A percentile compares a stretch with the other conserved stretches of the same genome.
These are phyloP conservation scores for Eristalis intricaria DNA, from an alignment of 2,888 invertebrate species.

Conservation along the genomic window DNA sequence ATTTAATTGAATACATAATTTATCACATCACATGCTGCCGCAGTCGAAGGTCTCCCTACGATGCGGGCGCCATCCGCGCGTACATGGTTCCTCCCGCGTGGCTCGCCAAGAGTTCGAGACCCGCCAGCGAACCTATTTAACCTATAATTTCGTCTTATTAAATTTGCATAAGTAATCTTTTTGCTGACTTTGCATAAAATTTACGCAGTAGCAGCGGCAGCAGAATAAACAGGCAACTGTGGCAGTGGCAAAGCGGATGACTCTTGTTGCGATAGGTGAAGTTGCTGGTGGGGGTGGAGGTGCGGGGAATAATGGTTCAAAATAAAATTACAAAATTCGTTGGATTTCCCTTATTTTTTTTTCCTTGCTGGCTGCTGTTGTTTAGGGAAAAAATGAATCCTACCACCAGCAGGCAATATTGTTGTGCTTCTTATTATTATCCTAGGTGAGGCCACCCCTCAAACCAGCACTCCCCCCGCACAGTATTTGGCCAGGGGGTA, in stretches of 20 bases:
- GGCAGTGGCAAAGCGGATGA: background rate
- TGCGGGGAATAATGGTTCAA: slow-evolving; percentile 50
- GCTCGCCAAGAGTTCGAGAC: background rate
- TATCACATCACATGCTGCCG: slow-evolving; percentile 57
- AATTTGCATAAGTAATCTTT: slow-evolving; percentile 72
- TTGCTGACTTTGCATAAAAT: slow-evolving; percentile 70
- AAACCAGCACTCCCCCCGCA: slow-evolving; percentile 4
- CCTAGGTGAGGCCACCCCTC: slow-evolving; percentile 40
- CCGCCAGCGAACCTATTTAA: slow-evolving; percentile 65
- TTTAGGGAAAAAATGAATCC: slow-evolving; percentile 46
- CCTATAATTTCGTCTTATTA: slow-evolving; percentile 71
- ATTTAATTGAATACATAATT: slow-evolving; percentile 72
- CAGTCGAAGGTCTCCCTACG: background rate
- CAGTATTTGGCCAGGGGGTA: background rate
- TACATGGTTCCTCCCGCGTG: background rate
- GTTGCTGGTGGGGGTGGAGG: background rate
- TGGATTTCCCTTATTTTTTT: slow-evolving; percentile 49
- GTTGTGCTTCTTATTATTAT: slow-evolving; percentile 66
- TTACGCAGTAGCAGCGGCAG: slow-evolving; percentile 59
- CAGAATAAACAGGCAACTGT: slow-evolving; percentile 60
- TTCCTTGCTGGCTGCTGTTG: background rate
- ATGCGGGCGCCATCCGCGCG: background rate
- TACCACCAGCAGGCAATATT: slow-evolving; percentile 68
- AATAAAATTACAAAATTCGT: slow-evolving; percentile 69
- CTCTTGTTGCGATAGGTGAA: background rate